Percentiles rank a stretch among this genome's conserved stretches.
Evolutionary conservation across 2,888 invertebrate species (phyloP).

Genomic region (Dryobotodes eremita): DNA sequence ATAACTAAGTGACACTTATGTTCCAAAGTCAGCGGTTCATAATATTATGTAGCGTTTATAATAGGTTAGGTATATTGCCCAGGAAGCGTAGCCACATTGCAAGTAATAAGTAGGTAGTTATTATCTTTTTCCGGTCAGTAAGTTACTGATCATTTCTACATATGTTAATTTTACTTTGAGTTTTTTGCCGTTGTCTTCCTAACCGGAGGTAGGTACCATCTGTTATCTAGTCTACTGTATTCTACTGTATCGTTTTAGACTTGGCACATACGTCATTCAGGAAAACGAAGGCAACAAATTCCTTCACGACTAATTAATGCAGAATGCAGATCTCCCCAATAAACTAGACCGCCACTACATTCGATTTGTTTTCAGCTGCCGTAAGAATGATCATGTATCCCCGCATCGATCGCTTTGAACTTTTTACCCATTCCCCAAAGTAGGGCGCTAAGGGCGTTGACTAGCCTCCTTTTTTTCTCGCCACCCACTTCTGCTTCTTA

Average conservation of each 20-base stretch:
- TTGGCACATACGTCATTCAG: not conserved
- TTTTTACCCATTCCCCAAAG: not conserved
- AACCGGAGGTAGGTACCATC: not conserved
- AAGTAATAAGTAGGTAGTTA: not conserved
- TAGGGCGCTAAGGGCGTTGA: not conserved
- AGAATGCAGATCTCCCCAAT: too few relatives aligned
- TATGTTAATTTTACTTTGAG: not conserved
- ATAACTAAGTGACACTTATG: constrained; percentile 2
- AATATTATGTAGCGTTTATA: constrained; percentile 9
- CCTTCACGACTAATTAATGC: not conserved
- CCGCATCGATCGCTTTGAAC: not conserved
- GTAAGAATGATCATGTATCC: not conserved
- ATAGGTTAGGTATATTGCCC: not conserved
- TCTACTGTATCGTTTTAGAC: not conserved
- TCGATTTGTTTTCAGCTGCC: not conserved
- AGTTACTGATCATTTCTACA: not conserved
- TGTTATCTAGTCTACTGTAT: not conserved
- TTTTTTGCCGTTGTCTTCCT: not conserved
- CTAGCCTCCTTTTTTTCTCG: not conserved
- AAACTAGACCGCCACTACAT: not conserved
- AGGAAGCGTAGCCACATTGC: not conserved
- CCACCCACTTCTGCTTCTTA: not conserved
- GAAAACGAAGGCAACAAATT: not conserved
- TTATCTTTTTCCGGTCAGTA: not conserved
- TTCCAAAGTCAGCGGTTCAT: not conserved